These are phyloP conservation scores for Hydrozoanthus tunicans DNA, from an alignment of 64 coral and sea anemone species.

Conservation along the genomic window DNA sequence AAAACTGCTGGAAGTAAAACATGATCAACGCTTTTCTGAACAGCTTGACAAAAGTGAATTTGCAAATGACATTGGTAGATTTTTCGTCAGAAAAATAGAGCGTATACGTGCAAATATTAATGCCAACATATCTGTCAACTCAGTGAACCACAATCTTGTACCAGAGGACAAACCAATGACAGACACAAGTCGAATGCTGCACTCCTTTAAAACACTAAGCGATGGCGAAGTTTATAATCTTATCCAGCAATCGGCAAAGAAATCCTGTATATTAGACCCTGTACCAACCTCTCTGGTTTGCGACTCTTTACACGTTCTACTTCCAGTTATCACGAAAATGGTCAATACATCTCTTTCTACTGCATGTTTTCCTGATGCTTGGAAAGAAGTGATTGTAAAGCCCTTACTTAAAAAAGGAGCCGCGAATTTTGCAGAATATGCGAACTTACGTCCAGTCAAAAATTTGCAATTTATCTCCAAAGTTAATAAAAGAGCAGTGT, in stretches of 20 bases:
- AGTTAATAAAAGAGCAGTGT: too few relatives aligned
- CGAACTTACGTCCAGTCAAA: conserved; percentile 11
- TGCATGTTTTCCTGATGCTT: neutral
- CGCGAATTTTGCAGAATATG: neutral
- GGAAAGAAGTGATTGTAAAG: conserved; percentile 49
- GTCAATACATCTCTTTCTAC: neutral
- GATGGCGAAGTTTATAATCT: conserved; percentile 14
- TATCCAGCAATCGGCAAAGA: conserved; percentile 33
- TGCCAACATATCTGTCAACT: conserved; percentile 8
- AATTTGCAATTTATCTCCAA: too few relatives aligned
- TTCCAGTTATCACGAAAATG: conserved; percentile 52
- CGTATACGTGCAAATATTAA: conserved; percentile 38
- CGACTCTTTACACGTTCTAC: conserved; percentile 30
- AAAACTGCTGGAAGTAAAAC: neutral
- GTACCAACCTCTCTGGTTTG: conserved; percentile 53
- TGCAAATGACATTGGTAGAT: conserved; percentile 56
- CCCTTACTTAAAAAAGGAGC: conserved; percentile 36
- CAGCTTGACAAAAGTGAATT: conserved; percentile 43
- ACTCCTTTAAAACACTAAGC: conserved; percentile 33
- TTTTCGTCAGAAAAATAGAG: conserved; percentile 53
- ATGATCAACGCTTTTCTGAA: conserved; percentile 31
- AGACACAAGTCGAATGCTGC: neutral
- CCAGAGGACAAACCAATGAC: conserved; percentile 23
- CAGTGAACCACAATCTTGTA: conserved; percentile 35
- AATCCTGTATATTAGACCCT: conserved; percentile 31